Evolutionary conservation across 2,113 vertebrate genomes (phyloP).

Genomic region (Rhipidura dahli): DNA sequence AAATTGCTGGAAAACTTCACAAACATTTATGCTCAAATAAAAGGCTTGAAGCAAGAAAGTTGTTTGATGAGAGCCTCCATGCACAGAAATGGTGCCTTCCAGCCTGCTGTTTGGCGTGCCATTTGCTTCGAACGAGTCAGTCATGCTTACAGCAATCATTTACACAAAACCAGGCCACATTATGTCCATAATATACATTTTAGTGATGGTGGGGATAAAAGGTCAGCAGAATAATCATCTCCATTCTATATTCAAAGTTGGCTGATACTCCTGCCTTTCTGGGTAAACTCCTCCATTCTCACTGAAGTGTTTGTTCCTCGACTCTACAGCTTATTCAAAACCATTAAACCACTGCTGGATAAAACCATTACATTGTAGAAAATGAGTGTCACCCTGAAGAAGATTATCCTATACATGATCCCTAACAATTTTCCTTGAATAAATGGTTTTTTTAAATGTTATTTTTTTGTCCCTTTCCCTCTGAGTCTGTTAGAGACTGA

Average conservation of each 20-base stretch:
- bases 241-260: background rate
- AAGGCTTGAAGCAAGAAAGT: background rate
- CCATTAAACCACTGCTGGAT: background rate
- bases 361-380: slow-evolving; percentile 32
- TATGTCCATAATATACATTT: background rate
- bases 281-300: background rate
- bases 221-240: background rate
- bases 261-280: background rate
- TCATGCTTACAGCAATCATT: background rate
- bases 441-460: background rate
- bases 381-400: slow-evolving; percentile 30
- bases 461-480: background rate
- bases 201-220: background rate
- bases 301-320: background rate
- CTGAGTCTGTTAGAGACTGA: background rate
- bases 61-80: background rate
- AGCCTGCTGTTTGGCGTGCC: background rate
- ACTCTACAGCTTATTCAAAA: slow-evolving; percentile 23
- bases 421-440: slow-evolving; percentile 39
- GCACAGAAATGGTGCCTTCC: background rate
- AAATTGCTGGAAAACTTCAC: slow-evolving; percentile 43
- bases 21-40: slow-evolving; percentile 49
- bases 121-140: background rate
- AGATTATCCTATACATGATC: slow-evolving; percentile 38
- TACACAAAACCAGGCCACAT: background rate